phyloP scores from a whole-genome alignment of 2,888 invertebrate species.

The Trichopria drosophilae region DNA sequence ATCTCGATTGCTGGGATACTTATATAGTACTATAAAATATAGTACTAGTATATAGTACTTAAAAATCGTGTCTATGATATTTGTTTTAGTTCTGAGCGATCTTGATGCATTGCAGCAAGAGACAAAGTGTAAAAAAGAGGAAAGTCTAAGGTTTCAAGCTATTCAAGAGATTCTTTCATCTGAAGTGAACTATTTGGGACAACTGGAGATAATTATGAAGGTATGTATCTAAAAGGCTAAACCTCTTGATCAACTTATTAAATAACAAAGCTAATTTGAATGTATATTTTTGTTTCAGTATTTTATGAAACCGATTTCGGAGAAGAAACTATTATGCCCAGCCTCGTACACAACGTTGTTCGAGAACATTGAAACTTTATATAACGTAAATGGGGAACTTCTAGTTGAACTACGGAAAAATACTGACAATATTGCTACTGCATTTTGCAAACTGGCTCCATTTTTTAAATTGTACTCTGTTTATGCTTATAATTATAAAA shows the following conservation, averaged over 20 bases:
- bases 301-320: slow-evolving; percentile 66
- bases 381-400: slow-evolving; percentile 67
- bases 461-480: slow-evolving; percentile 78
- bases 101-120: slow-evolving; percentile 59
- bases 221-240: slow-evolving; percentile 44
- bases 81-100: slow-evolving; percentile 63
- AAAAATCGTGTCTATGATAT: no score
- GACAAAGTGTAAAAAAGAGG: slow-evolving; percentile 49
- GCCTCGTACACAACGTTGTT: slow-evolving; percentile 63
- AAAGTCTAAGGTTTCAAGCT: slow-evolving; percentile 60
- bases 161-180: slow-evolving; percentile 71
- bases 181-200: slow-evolving; percentile 70
- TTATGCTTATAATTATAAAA: slow-evolving; percentile 75
- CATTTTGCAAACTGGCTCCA: slow-evolving; percentile 73
- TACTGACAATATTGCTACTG: slow-evolving; percentile 65
- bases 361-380: slow-evolving; percentile 68
- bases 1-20: no score
- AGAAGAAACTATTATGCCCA: slow-evolving; percentile 60
- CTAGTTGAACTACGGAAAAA: slow-evolving; percentile 63
- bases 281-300: slow-evolving; percentile 48
- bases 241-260: no score
- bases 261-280: slow-evolving; percentile 1
- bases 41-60: not conserved
- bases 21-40: no score
- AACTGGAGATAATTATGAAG: slow-evolving; percentile 68